Percentiles rank a stretch among this genome's conserved stretches.
phyloP scores from a whole-genome alignment of 2,888 invertebrate species.

The Sinopyrophorus schimmeli region DNA sequence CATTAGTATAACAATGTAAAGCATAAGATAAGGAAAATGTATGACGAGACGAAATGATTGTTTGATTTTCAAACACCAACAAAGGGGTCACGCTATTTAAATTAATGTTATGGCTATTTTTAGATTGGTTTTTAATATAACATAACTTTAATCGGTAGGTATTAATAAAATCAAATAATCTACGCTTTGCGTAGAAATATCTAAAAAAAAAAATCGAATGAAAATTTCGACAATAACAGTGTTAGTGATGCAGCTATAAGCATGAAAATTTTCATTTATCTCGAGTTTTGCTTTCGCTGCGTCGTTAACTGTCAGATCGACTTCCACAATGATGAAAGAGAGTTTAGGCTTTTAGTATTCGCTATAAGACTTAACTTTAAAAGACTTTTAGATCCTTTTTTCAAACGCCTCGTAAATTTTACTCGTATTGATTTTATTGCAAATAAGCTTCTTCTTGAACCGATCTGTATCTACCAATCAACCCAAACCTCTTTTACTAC shows the following conservation, averaged over 20 bases:
- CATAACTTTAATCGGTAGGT: too few relatives aligned
- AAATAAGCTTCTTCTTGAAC: constrained; percentile 48
- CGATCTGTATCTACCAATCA: constrained; percentile 43
- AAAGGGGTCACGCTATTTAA: constrained; percentile 33
- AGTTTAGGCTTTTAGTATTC: constrained; percentile 44
- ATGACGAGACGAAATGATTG: constrained; percentile 33
- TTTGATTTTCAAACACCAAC: constrained; percentile 31
- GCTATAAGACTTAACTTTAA: constrained; percentile 44
- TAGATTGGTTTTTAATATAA: too few relatives aligned
- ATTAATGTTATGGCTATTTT: too few relatives aligned
- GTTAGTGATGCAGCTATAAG: constrained; percentile 28
- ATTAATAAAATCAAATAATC: too few relatives aligned
- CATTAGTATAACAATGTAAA: constrained; percentile 29
- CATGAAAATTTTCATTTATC: constrained; percentile 42
- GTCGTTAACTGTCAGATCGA: constrained; percentile 42
- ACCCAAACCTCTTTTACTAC: constrained; percentile 38
- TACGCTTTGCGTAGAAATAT: too few relatives aligned
- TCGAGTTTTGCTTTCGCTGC: constrained; percentile 40
- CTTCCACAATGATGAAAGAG: constrained; percentile 41
- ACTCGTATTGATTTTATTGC: constrained; percentile 52
- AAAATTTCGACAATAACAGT: too few relatives aligned
- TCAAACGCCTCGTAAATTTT: constrained; percentile 50
- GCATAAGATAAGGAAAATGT: constrained; percentile 29
- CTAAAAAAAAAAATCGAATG: too few relatives aligned
- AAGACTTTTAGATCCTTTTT: constrained; percentile 42